Base-by-base conservation (phyloP, 1,140 invertebrate genomes). In the Leguminivora glycinivorella region DNA sequence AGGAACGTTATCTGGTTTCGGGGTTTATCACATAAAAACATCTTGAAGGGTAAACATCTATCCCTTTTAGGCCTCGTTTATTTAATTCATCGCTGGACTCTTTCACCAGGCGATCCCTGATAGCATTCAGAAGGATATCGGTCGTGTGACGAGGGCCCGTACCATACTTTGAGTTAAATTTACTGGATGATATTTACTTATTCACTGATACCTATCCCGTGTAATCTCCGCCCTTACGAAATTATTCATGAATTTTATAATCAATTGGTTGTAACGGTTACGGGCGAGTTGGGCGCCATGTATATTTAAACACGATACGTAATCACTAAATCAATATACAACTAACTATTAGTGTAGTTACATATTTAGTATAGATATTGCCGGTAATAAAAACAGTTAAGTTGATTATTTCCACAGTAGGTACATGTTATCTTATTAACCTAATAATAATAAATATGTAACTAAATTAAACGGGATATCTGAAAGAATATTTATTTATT, bases 171-270 rank as follows among this genome's bases (percentile, higher is more conserved):
- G 83, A 83, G 87, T 88, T 91, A 88, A 91, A 91, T 91, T 91
- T 90, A 90, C 78, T 84, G 87, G 86, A 90, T 89, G 83, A 89
- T 83, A 87, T 89, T 89, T 89, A 90, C 89, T 88, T 88, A 90
- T 85, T 87, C 84, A 81, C 73, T 80, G 86, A 84, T 87, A 81
- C 77, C 79, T 77, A 52, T 34, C 58, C 58, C 9, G 14, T 63
- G 58, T 63, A 63, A 63, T 63, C 58, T 63, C 58, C 26, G 26
- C 25, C n/a, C 25, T 63, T 63, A 63, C 25, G 26, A 17, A 12
- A 6, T 60, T 60, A 60, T 63, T 29, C 58, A 63, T 52, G 47
- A 52, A 52, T 52, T 43, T 22, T 52, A 52, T 52, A 52, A 52
- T 52, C 14, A 22, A 22, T 52, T 52, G 9, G 7, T 19, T 52